Evolutionary conservation across 2,113 vertebrate genomes (phyloP).

Genomic region (Oophaga pumilio): DNA sequence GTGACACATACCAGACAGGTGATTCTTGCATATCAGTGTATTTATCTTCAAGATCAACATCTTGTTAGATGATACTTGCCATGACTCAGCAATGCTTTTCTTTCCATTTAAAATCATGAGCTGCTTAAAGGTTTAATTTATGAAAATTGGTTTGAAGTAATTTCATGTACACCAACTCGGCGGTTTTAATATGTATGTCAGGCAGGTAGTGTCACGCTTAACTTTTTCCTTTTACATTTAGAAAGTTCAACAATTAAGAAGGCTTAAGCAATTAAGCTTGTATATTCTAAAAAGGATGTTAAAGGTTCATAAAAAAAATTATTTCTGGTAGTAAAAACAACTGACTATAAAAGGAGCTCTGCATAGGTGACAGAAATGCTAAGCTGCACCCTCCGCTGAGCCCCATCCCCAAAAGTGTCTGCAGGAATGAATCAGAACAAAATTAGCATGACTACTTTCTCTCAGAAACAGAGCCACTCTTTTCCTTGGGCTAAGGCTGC

Average conservation of each 20-base stretch:
- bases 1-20: slow-evolving; percentile 53
- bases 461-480: too few species aligned
- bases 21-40: slow-evolving; percentile 37
- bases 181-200: slow-evolving; percentile 2
- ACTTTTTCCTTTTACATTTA: background rate
- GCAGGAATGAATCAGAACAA: too few species aligned
- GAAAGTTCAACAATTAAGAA: background rate
- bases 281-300: background rate
- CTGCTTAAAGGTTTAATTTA: slow-evolving; percentile 33
- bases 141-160: slow-evolving; percentile 29
- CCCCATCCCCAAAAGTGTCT: too few species aligned
- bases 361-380: too few species aligned
- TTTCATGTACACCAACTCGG: slow-evolving; percentile 23
- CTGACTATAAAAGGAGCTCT: too few species aligned
- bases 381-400: too few species aligned
- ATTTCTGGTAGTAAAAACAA: too few species aligned
- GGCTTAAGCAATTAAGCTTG: background rate
- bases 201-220: background rate
- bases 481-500: too few species aligned
- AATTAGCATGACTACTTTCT: too few species aligned
- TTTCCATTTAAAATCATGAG: slow-evolving; percentile 29
- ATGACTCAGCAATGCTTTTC: slow-evolving; percentile 48
- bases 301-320: background rate
- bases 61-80: slow-evolving; percentile 37
- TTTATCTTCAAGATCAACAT: slow-evolving; percentile 49